Evolutionary conservation across 2,797 vertebrate species (phyloP).

Genomic region (Malurus leucopterus): DNA sequence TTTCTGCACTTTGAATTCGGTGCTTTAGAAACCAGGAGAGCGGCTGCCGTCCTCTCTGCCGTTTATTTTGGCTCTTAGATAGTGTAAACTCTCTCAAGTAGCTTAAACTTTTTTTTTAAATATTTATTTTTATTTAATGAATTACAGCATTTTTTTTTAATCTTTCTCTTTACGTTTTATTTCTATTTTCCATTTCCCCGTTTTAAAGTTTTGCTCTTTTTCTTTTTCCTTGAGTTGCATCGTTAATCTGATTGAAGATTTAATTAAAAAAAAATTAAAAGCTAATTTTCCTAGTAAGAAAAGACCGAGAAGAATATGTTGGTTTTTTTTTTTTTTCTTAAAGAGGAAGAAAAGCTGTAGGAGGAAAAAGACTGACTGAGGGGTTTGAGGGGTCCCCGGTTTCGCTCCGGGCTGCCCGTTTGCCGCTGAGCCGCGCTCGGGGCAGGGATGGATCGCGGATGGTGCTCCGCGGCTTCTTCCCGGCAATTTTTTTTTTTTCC

Average conservation of each 20-base stretch:
- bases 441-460: fast-evolving
- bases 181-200: not conserved
- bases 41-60: not conserved
- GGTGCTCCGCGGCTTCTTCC: not conserved
- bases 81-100: constrained; percentile 17
- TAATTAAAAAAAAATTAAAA: fast-evolving
- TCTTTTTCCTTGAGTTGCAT: not conserved
- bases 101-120: not conserved
- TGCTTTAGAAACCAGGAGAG: not conserved
- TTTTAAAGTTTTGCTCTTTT: not conserved
- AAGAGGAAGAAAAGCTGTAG: fast-evolving
- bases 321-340: not conserved
- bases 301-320: not conserved
- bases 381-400: too few relatives aligned
- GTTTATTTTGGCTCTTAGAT: constrained; percentile 38
- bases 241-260: not conserved
- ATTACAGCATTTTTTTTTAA: not conserved
- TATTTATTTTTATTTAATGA: not conserved
- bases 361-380: not conserved
- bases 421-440: not conserved
- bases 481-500: too few relatives aligned
- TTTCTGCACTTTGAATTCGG: not conserved
- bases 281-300: not conserved
- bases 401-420: not conserved
- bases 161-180: not conserved